Evolutionary conservation across 1,140 invertebrate species (phyloP).

Genomic region (Drosophila ercepeae): DNA sequence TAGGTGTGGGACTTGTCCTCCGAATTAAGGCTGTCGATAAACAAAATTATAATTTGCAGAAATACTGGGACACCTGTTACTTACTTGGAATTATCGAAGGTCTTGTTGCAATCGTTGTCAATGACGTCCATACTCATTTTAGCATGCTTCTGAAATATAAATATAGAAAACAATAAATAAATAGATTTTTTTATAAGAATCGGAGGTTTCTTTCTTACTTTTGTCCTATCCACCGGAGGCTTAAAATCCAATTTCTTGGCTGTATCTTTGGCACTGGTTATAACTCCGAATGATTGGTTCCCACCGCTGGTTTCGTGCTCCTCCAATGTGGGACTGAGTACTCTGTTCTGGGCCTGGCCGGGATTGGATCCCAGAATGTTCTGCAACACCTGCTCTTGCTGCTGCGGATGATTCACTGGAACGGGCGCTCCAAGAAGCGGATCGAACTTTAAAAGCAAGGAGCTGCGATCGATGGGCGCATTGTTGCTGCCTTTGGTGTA

Average conservation of each 20-base stretch:
- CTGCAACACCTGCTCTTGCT: constrained; percentile 42
- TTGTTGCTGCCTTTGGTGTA: constrained; percentile 79
- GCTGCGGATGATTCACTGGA: constrained; percentile 61
- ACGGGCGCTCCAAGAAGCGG: constrained; percentile 76
- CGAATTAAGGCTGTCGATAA: constrained; percentile 56
- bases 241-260: constrained; percentile 50
- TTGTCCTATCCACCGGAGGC: constrained; percentile 68
- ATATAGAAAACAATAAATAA: not conserved
- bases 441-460: constrained; percentile 80
- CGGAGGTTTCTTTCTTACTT: constrained; percentile 25
- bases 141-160: constrained; percentile 70
- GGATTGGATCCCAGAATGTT: constrained; percentile 40
- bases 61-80: constrained; percentile 2
- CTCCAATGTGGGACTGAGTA: constrained; percentile 74
- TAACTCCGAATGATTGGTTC: constrained; percentile 62
- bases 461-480: constrained; percentile 73
- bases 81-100: constrained; percentile 79
- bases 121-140: constrained; percentile 84
- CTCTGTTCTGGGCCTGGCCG: constrained; percentile 28
- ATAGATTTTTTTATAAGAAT: not conserved
- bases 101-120: constrained; percentile 82
- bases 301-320: constrained; percentile 72
- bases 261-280: constrained; percentile 55
- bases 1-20: constrained; percentile 74
- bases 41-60: not conserved